phyloP scores from a whole-genome alignment of 2,888 invertebrate species.

The Leptinotarsa peninsularis region DNA sequence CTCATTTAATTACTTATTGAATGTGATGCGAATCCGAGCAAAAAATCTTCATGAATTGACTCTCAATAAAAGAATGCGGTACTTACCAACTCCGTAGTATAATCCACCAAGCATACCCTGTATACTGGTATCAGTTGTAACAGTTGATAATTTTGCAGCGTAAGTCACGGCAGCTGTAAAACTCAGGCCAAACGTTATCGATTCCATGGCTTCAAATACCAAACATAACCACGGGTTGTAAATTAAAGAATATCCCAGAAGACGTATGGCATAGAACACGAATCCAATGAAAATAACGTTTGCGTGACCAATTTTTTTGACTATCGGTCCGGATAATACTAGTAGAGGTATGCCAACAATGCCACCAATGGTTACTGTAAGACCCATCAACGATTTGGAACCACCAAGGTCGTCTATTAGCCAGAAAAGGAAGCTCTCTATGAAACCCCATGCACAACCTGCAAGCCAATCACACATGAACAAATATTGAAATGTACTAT shows the following conservation, averaged over 20 bases:
- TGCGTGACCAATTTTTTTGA: slow-evolving; percentile 78
- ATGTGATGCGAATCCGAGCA: too few species aligned
- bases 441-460: slow-evolving; percentile 87
- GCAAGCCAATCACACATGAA: slow-evolving; percentile 47
- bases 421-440: slow-evolving; percentile 86
- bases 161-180: slow-evolving; percentile 84
- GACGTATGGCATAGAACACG: slow-evolving; percentile 79
- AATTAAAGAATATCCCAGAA: slow-evolving; percentile 80
- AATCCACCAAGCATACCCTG: slow-evolving; percentile 83
- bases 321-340: slow-evolving; percentile 82
- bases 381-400: slow-evolving; percentile 81
- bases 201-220: slow-evolving; percentile 82
- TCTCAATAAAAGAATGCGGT: background rate
- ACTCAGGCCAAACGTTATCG: slow-evolving; percentile 79
- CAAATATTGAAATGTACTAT: too few species aligned
- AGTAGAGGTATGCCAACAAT: slow-evolving; percentile 81
- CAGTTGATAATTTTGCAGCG: slow-evolving; percentile 78
- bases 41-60: too few species aligned
- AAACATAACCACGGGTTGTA: slow-evolving; percentile 82
- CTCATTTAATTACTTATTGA: too few species aligned
- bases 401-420: slow-evolving; percentile 82
- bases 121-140: slow-evolving; percentile 80
- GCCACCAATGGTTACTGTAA: slow-evolving; percentile 83
- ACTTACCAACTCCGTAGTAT: slow-evolving; percentile 81
- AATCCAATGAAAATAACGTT: slow-evolving; percentile 83